Percentiles rank a stretch among this genome's conserved stretches.
Evolutionary conservation across 2,113 vertebrate genomes (phyloP).

Genomic region (Spermophilus dauricus): DNA sequence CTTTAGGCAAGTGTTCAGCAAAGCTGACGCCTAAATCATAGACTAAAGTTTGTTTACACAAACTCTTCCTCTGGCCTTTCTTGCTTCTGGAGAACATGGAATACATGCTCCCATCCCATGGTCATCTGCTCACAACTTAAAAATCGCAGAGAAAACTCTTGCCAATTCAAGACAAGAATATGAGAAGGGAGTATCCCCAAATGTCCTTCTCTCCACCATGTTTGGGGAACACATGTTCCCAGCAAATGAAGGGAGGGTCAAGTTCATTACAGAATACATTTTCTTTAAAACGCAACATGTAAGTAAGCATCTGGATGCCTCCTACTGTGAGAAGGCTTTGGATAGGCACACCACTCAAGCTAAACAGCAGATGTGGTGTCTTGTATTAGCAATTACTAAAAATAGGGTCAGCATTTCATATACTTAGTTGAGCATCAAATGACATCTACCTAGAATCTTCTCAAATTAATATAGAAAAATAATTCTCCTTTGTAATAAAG

Average conservation of each 20-base stretch:
- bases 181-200: neutral
- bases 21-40: neutral
- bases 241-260: neutral
- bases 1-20: neutral
- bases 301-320: conserved; percentile 50
- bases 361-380: conserved; percentile 19
- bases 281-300: conserved; percentile 18
- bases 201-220: neutral
- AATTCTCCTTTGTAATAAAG: neutral
- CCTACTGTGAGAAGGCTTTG: conserved; percentile 30
- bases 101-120: neutral
- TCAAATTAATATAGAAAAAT: too few species aligned
- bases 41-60: neutral
- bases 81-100: neutral
- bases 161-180: conserved; percentile 20
- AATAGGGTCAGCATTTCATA: neutral
- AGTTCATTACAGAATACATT: neutral
- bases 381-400: neutral
- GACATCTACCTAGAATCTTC: neutral
- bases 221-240: conserved; percentile 24
- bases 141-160: neutral
- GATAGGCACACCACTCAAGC: neutral
- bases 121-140: neutral
- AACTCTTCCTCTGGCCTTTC: neutral
- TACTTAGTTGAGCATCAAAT: neutral